Base-by-base conservation (phyloP, 2,888 invertebrate genomes). In the Dryococelus australis region DNA sequence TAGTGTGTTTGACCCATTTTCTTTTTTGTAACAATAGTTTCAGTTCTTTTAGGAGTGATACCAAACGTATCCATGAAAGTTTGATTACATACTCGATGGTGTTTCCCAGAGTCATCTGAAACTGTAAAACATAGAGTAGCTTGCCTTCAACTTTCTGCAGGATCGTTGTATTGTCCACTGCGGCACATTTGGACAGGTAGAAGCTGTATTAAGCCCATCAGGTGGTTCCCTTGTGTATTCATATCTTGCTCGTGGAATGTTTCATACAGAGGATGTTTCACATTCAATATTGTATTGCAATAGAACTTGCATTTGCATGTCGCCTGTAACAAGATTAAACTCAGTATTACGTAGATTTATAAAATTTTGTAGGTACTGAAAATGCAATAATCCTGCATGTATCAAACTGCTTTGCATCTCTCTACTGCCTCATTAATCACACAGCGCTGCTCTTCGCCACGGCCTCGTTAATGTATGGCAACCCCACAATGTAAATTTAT, bases 61-160 rank as follows among this genome's bases (percentile, higher is more conserved):
- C n/a, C n/a, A n/a, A n/a, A n/a, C n/a, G n/a, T n/a, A n/a, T n/a
- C 43, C 27, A 83, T 83, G 28, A 28, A 83, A 35, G 83, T 35
- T 28, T 83, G 28, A 26, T 83, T 27, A 83, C 83, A 83, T 83
- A 83, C 43, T 24, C 83, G 10, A 43, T 6, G 28, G 43, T 27
- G 83, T 27, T 83, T 43, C 43, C 35, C 35, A 27, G 28, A 26
- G 83, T 43, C 28, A 27, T 83, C 43, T 83, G 83, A 9, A 83
- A 83, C 27, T 35, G 24, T 20, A 27, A 83, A 26, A 83, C 83
- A 35, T 28, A 83, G 35, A n/a, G n/a, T 83, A 35, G 28, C 28
- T 43, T 83, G 83, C 28, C 27, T 28, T 35, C 27, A 27, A 83
- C 83, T 83, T 83, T 83, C 83, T 83, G 28, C 83, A 35, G 83